Percentiles rank a stretch among this genome's conserved stretches.
phyloP scores from a whole-genome alignment of 2,797 vertebrate genomes.

The Siniperca scherzeri region DNA sequence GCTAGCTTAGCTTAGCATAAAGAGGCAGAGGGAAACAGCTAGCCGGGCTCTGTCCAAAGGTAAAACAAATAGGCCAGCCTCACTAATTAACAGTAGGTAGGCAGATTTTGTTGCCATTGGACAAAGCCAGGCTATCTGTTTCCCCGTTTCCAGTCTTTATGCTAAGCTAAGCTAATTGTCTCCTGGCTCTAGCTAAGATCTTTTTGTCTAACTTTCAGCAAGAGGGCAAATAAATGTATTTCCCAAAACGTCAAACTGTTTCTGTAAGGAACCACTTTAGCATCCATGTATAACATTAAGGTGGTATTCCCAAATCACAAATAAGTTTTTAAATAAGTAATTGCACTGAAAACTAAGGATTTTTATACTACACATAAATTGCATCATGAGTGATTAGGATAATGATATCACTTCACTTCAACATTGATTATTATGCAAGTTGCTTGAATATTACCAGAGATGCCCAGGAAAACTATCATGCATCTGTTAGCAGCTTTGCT shows the following conservation, averaged over 20 bases:
- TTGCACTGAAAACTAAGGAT: background rate
- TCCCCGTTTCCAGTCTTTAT: background rate
- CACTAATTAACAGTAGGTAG: too few relatives aligned
- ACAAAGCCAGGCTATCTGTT: background rate
- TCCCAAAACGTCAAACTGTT: background rate
- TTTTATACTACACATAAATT: background rate
- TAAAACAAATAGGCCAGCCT: background rate
- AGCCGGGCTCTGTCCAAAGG: background rate
- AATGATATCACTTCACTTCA: background rate
- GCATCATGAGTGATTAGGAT: background rate
- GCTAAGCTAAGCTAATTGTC: background rate
- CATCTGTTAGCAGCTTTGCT: slow-evolving; percentile 9
- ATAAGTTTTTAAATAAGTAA: background rate
- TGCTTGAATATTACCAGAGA: background rate
- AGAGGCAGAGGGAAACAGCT: too few relatives aligned
- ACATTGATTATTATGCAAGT: slow-evolving; percentile 6
- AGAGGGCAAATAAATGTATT: background rate
- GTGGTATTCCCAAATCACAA: background rate
- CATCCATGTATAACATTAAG: background rate
- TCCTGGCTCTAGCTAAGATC: background rate
- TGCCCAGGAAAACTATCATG: background rate
- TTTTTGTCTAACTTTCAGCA: background rate
- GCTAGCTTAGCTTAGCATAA: too few relatives aligned
- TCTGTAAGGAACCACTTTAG: background rate
- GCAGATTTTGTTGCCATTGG: too few relatives aligned